Percentiles rank a stretch among this genome's conserved stretches.
Conservation (phyloP, 2,888 invertebrate species). For the Dastarcus helophoroides region DNA sequence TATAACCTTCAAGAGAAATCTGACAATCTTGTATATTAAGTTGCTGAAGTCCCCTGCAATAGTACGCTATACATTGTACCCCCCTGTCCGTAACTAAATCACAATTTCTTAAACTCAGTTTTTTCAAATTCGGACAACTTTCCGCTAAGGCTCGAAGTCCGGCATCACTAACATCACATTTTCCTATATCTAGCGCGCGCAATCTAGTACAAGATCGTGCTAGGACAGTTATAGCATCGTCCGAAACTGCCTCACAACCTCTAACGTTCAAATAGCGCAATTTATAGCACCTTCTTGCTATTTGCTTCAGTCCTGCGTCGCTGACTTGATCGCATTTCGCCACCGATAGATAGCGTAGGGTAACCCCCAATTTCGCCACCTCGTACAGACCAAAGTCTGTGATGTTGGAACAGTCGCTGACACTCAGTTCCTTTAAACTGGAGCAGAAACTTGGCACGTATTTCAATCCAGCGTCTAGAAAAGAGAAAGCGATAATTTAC, state of each 20-base stretch:
- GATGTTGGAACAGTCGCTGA: conserved; percentile 80
- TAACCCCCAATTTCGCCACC: conserved; percentile 76
- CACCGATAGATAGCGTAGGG: conserved; percentile 83
- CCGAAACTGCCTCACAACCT: conserved; percentile 89
- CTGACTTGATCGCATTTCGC: conserved; percentile 89
- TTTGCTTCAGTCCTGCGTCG: conserved; percentile 78
- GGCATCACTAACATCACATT: conserved; percentile 86
- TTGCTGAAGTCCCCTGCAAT: conserved; percentile 80
- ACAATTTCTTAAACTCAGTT: conserved; percentile 80
- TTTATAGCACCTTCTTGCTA: conserved; percentile 80
- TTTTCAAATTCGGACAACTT: conserved; percentile 82
- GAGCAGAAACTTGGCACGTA: conserved; percentile 83
- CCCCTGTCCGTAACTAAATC: conserved; percentile 85
- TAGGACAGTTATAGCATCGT: conserved; percentile 78
- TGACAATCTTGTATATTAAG: conserved; percentile 90
- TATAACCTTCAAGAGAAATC: conserved; percentile 77
- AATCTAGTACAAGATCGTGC: conserved; percentile 77
- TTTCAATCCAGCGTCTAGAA: conserved; percentile 77
- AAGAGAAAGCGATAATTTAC: no score
- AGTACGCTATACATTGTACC: conserved; percentile 77
- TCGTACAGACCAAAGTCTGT: conserved; percentile 88
- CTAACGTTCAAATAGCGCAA: conserved; percentile 81
- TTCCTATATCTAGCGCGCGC: conserved; percentile 80
- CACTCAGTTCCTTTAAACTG: conserved; percentile 72
- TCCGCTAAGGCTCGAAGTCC: conserved; percentile 78